Evolutionary conservation across 2,888 invertebrate genomes (phyloP), one percentile per base, ranked within the genome.

Genomic region (Diplolepis rosae): DNA sequence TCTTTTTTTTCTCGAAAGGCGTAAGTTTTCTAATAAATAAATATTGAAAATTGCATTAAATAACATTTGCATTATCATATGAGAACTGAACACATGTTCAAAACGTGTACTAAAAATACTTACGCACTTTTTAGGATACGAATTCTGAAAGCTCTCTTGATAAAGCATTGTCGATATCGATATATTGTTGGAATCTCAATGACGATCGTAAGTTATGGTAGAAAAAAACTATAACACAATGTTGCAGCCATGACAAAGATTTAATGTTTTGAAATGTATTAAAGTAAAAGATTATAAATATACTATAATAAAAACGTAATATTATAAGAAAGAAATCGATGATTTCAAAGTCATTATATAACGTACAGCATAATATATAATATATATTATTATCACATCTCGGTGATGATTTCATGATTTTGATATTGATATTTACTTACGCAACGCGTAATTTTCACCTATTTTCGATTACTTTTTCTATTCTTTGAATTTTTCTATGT

Each of bases 271-370:
- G 39, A 61, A 61, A 61, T 35, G 61, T 61, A 61, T 61, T 39
- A 61, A 61, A 61, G 22, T 61, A 61, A 61, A 56, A 56, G 18
- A 56, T 56, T 18, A 52, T 48, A 24, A 18, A 65, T 48, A 27
- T 32, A 68, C n/a, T 68, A 54, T 42, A 35, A 22, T 15, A 65
- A 22, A 35, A 67, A 48, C 56, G 35, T 61, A 27, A 61, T 50
- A 39, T 27, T 30, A 30, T 22, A 50, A 48, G 42, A 52, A 27
- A 22, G 48, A 56, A 68, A 68, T 65, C 68, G 32, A 48, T 45
- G 68, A 68, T 51, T 48, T 45, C 65, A 54, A 71, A 68, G 68
- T 52, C 28, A 68, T 27, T 30, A 71, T 52, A 30, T 54, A 39
- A 65, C 66, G 45, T 42, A 51, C 7, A 45, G 61, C 52, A 65